Percentiles rank a stretch among this genome's conserved stretches.
Conservation (phyloP, 2,113 vertebrate species). For the Sisor rabdophorus region DNA sequence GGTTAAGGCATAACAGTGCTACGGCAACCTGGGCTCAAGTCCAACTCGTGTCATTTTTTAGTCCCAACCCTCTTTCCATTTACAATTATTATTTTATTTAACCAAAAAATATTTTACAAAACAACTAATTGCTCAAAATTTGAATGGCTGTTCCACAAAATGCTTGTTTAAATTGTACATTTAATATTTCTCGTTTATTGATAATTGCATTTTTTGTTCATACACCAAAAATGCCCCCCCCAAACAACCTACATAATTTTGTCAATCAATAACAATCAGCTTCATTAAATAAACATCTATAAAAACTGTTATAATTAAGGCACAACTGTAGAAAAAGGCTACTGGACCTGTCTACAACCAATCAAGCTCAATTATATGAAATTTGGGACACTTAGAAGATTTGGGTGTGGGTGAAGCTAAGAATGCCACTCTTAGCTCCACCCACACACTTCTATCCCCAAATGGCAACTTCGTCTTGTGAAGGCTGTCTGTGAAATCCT, state of each 20-base stretch:
- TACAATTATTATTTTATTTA: too few species aligned
- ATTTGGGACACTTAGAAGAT: constrained; percentile 31
- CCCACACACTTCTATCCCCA: constrained; percentile 45
- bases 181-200: not conserved
- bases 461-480: constrained; percentile 38
- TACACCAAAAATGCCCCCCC: not conserved
- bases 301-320: not conserved
- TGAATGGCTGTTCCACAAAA: not conserved
- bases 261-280: too few species aligned
- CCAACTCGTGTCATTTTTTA: too few species aligned
- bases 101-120: too few species aligned
- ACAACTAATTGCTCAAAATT: not conserved
- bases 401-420: constrained; percentile 34
- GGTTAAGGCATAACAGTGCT: too few species aligned
- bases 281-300: not conserved
- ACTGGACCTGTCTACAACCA: not conserved
- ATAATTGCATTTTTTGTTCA: not conserved
- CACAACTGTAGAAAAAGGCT: not conserved
- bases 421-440: constrained; percentile 36
- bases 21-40: too few species aligned
- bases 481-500: constrained; percentile 34
- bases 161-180: not conserved
- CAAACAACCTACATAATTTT: not conserved
- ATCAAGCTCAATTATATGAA: constrained; percentile 19
- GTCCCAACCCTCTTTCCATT: too few species aligned